Conservation (phyloP, 2,888 invertebrate species). For the Plagiodera versicolora region DNA sequence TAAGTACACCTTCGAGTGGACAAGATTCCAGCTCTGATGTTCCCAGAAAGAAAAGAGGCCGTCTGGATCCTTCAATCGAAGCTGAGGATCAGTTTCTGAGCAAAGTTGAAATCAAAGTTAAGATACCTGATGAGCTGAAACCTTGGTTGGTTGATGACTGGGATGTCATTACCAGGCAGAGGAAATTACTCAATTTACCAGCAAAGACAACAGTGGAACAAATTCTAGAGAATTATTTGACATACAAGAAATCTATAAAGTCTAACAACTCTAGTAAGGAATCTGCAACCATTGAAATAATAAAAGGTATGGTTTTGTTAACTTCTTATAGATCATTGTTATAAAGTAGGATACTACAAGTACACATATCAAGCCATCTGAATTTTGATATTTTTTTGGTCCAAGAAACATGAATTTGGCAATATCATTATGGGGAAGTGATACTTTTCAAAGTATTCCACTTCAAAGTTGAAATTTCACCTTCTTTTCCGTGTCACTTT, state of each 20-base stretch:
- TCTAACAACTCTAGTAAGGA: slow-evolving; percentile 77
- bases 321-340: too few relatives aligned
- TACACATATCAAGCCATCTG: too few relatives aligned
- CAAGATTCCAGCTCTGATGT: slow-evolving; percentile 56
- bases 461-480: too few relatives aligned
- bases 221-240: slow-evolving; percentile 84
- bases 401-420: too few relatives aligned
- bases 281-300: slow-evolving; percentile 66
- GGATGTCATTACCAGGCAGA: slow-evolving; percentile 86
- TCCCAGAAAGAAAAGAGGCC: slow-evolving; percentile 64
- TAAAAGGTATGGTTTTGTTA: slow-evolving; percentile 52
- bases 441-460: too few relatives aligned
- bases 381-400: too few relatives aligned
- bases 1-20: slow-evolving; percentile 52
- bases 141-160: slow-evolving; percentile 93
- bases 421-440: too few relatives aligned
- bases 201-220: slow-evolving; percentile 82
- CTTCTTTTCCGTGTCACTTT: too few relatives aligned
- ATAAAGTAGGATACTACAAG: too few relatives aligned
- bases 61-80: slow-evolving; percentile 76
- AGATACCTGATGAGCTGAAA: slow-evolving; percentile 90
- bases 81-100: slow-evolving; percentile 84
- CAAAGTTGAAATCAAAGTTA: slow-evolving; percentile 84
- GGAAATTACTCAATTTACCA: slow-evolving; percentile 81
- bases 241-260: slow-evolving; percentile 77